Evolutionary conservation across 1,140 invertebrate species (phyloP).

Genomic region (Hestina assimilis): DNA sequence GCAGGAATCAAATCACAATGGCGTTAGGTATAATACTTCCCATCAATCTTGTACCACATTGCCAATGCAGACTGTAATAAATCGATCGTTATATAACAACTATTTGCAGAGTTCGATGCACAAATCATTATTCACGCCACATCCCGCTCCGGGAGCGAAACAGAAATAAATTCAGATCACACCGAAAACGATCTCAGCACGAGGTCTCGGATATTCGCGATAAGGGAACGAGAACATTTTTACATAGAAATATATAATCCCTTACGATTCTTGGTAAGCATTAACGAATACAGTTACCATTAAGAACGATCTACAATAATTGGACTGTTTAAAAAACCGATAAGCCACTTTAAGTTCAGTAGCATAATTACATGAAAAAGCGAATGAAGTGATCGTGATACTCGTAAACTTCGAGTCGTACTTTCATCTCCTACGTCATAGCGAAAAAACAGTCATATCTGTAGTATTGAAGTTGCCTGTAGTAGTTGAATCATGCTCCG

Average conservation of each 20-base stretch:
- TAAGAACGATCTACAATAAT: too few relatives aligned
- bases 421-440: too few relatives aligned
- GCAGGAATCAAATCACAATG: background rate
- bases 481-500: too few relatives aligned
- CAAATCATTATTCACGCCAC: constrained; percentile 25
- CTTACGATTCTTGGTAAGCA: background rate
- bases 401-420: too few relatives aligned
- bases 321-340: too few relatives aligned
- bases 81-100: constrained; percentile 19
- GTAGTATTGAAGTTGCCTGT: too few relatives aligned
- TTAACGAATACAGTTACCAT: background rate
- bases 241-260: background rate
- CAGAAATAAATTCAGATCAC: constrained; percentile 34
- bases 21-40: background rate
- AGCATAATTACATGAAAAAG: too few relatives aligned
- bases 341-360: too few relatives aligned
- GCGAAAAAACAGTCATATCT: too few relatives aligned
- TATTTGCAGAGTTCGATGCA: constrained; percentile 13
- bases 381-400: too few relatives aligned
- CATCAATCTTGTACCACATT: constrained; percentile 6
- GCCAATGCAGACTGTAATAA: constrained; percentile 9
- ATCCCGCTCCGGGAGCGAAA: constrained; percentile 25
- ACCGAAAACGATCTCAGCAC: constrained; percentile 14
- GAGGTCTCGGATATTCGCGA: constrained; percentile 13
- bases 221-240: background rate